Base-by-base conservation (phyloP, 2,797 vertebrate genomes). In the Syngnathus rostellatus region DNA sequence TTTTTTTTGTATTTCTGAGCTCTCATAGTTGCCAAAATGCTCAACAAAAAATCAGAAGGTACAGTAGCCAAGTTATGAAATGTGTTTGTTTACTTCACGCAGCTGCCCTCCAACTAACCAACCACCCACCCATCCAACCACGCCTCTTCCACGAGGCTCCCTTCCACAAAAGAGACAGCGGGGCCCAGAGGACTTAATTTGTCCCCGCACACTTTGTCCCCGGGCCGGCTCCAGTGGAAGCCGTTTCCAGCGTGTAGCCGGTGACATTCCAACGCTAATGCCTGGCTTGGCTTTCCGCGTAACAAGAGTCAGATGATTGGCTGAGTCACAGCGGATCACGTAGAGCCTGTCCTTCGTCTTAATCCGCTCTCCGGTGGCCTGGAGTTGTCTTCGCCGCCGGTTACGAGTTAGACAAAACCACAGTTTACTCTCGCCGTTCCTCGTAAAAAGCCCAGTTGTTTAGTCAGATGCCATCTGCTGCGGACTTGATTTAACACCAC, bases 381-480 rank as follows among this genome's bases (percentile, higher is more conserved):
- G 7, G 55, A 17, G 59, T 25, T 40, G 59, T 9, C n/a, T 61
- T 61, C 59, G 54, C 54, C 14, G 16, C 12, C 14, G 43, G 45
- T 51, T 63, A 19, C 45, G 8, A 38, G 23, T 38, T 38, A n/a
- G 12, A 48, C 62, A 39, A 37, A 48, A 48, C 62, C 31, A n/a
- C 62, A 63, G 46, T 79, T 81, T 77, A 76, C 75, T 70, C 68
- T 77, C 38, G 54, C 23, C 73, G 71, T 50, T 71, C 71, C 77
- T 69, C 39, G 1, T 39, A 80, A 69, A 86, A 85, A 78, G 63
- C 70, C 6, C 40, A 74, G 62, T 82, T 83, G 76, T 81, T 83
- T 77, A 79, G 69, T 76, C 38, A 65, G 69, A 41, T 50, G 59
- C 70, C 75, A 55, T 77, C 66, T 58, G n/a, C 31, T 68, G 63